Percentiles rank a stretch among this genome's conserved stretches.
These are phyloP conservation scores for Pempheris klunzingeri DNA, from an alignment of 2,797 vertebrate genomes.

Conservation along the genomic window DNA sequence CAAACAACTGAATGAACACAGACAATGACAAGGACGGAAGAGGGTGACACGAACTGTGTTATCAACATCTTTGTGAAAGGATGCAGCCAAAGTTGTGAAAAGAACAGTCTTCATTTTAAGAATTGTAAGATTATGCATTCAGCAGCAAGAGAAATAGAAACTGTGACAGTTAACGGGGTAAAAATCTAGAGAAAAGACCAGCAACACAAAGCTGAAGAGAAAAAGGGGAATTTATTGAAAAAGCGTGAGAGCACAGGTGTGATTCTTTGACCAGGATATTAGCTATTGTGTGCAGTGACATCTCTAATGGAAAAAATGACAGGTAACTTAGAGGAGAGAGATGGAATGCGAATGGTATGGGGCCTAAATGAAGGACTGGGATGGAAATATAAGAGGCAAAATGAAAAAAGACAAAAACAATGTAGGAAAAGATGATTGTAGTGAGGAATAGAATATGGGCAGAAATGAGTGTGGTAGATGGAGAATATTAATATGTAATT, in stretches of 20 bases:
- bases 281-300: conserved; percentile 68
- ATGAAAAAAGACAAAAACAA: conserved; percentile 54
- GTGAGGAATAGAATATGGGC: conserved; percentile 9
- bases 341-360: conserved; percentile 54
- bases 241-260: conserved; percentile 69
- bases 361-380: conserved; percentile 48
- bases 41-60: neutral
- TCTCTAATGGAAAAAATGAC: conserved; percentile 74
- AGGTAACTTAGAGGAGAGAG: conserved; percentile 50
- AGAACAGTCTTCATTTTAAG: conserved; percentile 7
- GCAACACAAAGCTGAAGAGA: neutral
- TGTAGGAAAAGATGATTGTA: conserved; percentile 37
- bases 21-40: neutral
- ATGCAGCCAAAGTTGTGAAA: neutral
- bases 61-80: conserved; percentile 5
- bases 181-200: conserved; percentile 23
- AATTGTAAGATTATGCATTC: neutral
- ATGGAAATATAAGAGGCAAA: conserved; percentile 44
- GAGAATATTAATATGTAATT: conserved; percentile 33
- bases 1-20: neutral
- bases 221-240: conserved; percentile 50
- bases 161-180: neutral
- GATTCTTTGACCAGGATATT: conserved; percentile 70
- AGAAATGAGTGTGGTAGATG: conserved; percentile 13
- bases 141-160: conserved; percentile 11